These are phyloP conservation scores for Megalops cyprinoides DNA, from an alignment of 2,797 vertebrate genomes.

Conservation along the genomic window DNA sequence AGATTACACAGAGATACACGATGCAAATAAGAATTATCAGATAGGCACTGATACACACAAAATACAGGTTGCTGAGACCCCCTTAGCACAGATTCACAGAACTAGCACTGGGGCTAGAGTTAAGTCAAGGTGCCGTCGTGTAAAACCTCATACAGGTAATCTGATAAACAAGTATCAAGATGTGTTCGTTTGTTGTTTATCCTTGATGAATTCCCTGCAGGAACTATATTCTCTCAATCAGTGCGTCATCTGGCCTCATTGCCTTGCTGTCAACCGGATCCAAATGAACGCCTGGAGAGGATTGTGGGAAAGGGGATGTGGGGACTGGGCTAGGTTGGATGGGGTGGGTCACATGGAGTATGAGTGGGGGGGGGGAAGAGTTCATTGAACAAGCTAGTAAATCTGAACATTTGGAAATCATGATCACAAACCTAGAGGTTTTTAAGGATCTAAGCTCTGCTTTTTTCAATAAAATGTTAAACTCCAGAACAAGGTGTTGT, in stretches of 20 bases:
- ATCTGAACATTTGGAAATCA: constrained; percentile 65
- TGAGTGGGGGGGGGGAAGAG: not conserved
- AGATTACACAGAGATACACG: too few relatives aligned
- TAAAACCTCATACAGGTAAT: too few relatives aligned
- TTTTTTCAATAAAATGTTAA: constrained; percentile 50
- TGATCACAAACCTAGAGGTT: constrained; percentile 75
- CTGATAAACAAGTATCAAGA: too few relatives aligned
- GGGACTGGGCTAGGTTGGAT: not conserved
- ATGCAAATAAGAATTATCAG: too few relatives aligned
- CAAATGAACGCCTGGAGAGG: constrained; percentile 72
- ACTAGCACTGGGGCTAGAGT: too few relatives aligned
- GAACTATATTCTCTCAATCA: constrained; percentile 97
- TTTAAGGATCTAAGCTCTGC: constrained; percentile 59
- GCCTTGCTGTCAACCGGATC: constrained; percentile 96
- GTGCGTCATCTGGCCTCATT: constrained; percentile 93
- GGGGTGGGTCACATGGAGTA: not conserved
- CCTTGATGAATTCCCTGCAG: constrained; percentile 81
- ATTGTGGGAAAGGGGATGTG: not conserved
- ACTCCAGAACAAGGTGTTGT: not conserved
- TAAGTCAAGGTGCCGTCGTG: too few relatives aligned
- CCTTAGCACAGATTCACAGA: too few relatives aligned
- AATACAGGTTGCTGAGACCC: too few relatives aligned
- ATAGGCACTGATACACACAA: too few relatives aligned
- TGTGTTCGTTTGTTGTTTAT: constrained; percentile 7
- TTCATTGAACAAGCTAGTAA: constrained; percentile 56